Evolutionary conservation across 2,888 invertebrate genomes (phyloP), one percentile per base, ranked within the genome.

Genomic region (Agriopis aurantiaria): DNA sequence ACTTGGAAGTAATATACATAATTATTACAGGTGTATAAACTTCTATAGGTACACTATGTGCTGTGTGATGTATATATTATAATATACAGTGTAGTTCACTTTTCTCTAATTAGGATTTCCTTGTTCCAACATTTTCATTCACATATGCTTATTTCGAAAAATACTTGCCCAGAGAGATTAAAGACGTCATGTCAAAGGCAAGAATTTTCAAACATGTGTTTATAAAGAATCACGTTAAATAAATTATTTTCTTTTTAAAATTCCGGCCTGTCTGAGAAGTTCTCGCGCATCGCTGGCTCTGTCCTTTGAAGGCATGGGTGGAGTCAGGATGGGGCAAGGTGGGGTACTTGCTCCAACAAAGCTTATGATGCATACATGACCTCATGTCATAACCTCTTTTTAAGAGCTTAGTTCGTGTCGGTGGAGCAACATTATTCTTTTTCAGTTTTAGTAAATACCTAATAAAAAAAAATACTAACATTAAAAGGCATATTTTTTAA

Each of bases 261-360:
- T 46, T 57, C 64, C 65, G n/a, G 14, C 69, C 48, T 65, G 60
- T 52, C 59, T 61, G 61, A 56, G 69, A 61, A 60, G 60, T 65
- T 64, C 23, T 52, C 56, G 65, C 56, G 60, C 69, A 56, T 69
- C 65, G 69, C 59, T 55, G 69, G 60, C 45, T 68, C 59, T 65
- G 60, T 65, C 69, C 69, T 65, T 63, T 69, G n/a, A 46, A 56
- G 52, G 11, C 23, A 12, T 3, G 43, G 45, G 33, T 33, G 62
- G 45, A 23, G 0, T 45, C n/a, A 53, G 45, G 53, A 5, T 12
- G 12, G n/a, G 45, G 12, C 4, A 14, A 14, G 12, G 3, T 8
- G 60, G 49, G 41, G 49, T 60, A 40, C 40, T 49, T 40, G 9
- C 17, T 7, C 6, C 55, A 8, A 40, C 12, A 55, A n/a, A n/a